Evolutionary conservation across 2,113 vertebrate genomes (phyloP).

Genomic region (Lates calcarifer): DNA sequence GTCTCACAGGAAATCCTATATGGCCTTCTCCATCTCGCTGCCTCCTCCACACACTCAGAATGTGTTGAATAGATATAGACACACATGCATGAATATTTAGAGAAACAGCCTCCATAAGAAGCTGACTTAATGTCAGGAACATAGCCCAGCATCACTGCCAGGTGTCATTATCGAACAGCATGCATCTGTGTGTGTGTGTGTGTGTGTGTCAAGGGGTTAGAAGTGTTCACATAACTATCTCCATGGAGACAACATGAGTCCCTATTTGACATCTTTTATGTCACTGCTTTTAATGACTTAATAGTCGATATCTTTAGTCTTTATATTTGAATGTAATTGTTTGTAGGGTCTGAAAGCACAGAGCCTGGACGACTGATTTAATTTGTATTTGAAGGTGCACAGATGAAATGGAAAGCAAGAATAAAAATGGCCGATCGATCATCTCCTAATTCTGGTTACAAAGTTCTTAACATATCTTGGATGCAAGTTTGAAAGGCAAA

Average conservation of each 20-base stretch:
- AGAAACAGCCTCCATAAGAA: constrained; percentile 29
- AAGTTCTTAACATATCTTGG: too few species aligned
- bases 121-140: constrained; percentile 22
- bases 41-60: neutral
- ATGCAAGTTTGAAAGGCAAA: too few species aligned
- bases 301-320: neutral
- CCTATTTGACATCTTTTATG: neutral
- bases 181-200: constrained; percentile 2
- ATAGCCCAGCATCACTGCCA: constrained; percentile 5
- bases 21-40: neutral
- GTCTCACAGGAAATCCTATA: constrained; percentile 44
- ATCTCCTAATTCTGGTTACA: too few species aligned
- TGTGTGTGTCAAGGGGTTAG: neutral
- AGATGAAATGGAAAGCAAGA: neutral
- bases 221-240: constrained; percentile 28
- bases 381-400: neutral
- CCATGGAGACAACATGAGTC: constrained; percentile 51
- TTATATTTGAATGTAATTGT: constrained; percentile 10
- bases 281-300: neutral
- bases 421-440: too few species aligned
- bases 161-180: constrained; percentile 47
- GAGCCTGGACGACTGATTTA: neutral
- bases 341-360: neutral
- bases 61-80: neutral
- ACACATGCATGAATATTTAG: constrained; percentile 12